Evolutionary conservation across 2,113 vertebrate species (phyloP), one percentile per base, ranked within the genome.

Genomic region (Oryzias celebensis): DNA sequence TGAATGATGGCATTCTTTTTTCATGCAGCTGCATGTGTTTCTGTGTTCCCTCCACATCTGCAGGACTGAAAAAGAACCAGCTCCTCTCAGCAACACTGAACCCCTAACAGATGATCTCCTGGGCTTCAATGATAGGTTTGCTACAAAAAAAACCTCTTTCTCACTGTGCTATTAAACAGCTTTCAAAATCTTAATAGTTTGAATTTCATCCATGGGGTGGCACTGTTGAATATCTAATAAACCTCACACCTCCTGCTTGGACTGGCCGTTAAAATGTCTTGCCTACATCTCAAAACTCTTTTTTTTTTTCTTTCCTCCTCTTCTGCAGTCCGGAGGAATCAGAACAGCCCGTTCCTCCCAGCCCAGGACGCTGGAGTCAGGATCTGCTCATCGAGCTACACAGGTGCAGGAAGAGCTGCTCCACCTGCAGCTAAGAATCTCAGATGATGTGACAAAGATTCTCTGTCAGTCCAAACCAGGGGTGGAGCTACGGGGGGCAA

Each of bases 71-170:
- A 10, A 51, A 49, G 57, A 85, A 60, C 72, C 81, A 65, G 24
- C 23, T 36, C 58, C 78, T 41, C 48, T 72, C 72, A 78, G 57
- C 57, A 72, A 72, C 45, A 54, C 54, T 55, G 65, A 68, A 56
- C 65, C 62, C 43, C 15, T 60, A 49, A 83, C 85, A 62, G 84
- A 81, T 1, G 82, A 90, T 73, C 89, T 92, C 46, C 74, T 90
- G 44, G 53, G 68, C 67, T 65, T 91, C 55, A 47, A 4, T 63
- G 57, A 85, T 56, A 62, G 91, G 88, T 91, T 68, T 47, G 89
- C 88, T 62, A 52, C 49, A 82, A 57, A 73, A 26, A 31, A 47
- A 47, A 4, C 16, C 20, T 48, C 15, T 45, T 52, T 54, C 48
- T 57, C 57, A 12, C 15, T 54, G 2, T 7, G 31, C 31, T 8